Base-by-base conservation (phyloP, 2,888 invertebrate genomes). In the Scaptomyza cyrtandrae region DNA sequence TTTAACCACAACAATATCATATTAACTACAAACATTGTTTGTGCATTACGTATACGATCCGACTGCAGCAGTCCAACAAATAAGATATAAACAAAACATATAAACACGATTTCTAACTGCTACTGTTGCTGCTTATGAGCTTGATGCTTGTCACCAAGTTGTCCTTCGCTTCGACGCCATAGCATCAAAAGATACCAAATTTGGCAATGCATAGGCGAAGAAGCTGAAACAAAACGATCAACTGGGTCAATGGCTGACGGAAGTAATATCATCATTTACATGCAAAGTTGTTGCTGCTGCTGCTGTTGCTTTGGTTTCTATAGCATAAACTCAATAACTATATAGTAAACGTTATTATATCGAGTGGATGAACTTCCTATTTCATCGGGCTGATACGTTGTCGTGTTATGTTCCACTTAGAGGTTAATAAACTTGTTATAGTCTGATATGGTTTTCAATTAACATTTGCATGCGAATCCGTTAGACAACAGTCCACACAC, bases 361-460 rank as follows among this genome's bases (percentile, higher is more conserved):
- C 1, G 37, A 45, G 14, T 45, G 44, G 16, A 41, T 54, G 46
- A 44, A 39, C 68, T 71, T 71, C 68, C 74, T 68, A 62, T 68
- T 43, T 39, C 39, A 43, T 37, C 16, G n/a, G 39, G 35, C 45
- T 27, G 16, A 46, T 65, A 10, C 27, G 46, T 41, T 46, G 66
- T 73, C 67, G 70, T 67, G 70, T 67, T 77, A 78, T 68, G 82
- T 72, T 69, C 79, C 75, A 84, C 69, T 83, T 85, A 87, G 77
- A 85, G 87, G 85, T 85, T 80, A 85, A 77, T 85, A 82, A 85
- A 85, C 87, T 80, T 87, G 80, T 78, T 85, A 71, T 64, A 52
- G 53, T 69, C 76, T 65, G 62, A 71, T 73, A 78, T 58, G 48
- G 55, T 57, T 31, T 56, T 55, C 70, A 64, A 76, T 76, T 72